These are phyloP conservation scores for Zoanthus sociatus DNA, from an alignment of 92 coral and sea anemone species.

Conservation along the genomic window DNA sequence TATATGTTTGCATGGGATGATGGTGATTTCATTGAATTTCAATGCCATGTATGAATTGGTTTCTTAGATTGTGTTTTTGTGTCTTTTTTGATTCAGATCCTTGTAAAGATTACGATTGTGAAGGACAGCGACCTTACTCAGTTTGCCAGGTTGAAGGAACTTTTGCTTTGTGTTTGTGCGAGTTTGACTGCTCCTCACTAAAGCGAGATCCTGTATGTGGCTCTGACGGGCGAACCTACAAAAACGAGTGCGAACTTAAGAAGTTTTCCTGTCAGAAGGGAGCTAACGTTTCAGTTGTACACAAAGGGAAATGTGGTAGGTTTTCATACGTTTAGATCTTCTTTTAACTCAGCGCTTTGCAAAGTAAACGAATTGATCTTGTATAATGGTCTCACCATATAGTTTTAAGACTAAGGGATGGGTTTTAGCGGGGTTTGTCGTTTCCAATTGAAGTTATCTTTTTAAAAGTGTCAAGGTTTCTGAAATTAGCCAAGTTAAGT, in stretches of 20 bases:
- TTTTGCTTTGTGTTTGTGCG: slow-evolving; percentile 1
- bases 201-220: slow-evolving; percentile 30
- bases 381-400: too few species aligned
- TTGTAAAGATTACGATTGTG: slow-evolving; percentile 30
- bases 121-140: slow-evolving; percentile 33
- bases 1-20: too few species aligned
- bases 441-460: too few species aligned
- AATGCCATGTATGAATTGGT: not conserved
- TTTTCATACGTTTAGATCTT: too few species aligned
- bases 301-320: slow-evolving; percentile 33
- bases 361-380: too few species aligned
- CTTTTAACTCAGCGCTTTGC: too few species aligned
- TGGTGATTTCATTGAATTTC: too few species aligned
- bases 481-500: too few species aligned
- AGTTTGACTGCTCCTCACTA: slow-evolving; percentile 16
- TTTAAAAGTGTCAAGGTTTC: too few species aligned
- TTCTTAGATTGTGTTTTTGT: not conserved
- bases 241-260: slow-evolving; percentile 42
- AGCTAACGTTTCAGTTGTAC: slow-evolving; percentile 21
- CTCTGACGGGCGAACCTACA: slow-evolving; percentile 22
- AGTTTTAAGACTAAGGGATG: too few species aligned
- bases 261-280: slow-evolving; percentile 37
- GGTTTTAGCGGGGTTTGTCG: too few species aligned
- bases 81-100: slow-evolving; percentile 4
- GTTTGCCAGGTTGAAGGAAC: slow-evolving; percentile 16